These are phyloP conservation scores for Calephelis virginiensis DNA, from an alignment of 1,140 invertebrate species.

Conservation along the genomic window DNA sequence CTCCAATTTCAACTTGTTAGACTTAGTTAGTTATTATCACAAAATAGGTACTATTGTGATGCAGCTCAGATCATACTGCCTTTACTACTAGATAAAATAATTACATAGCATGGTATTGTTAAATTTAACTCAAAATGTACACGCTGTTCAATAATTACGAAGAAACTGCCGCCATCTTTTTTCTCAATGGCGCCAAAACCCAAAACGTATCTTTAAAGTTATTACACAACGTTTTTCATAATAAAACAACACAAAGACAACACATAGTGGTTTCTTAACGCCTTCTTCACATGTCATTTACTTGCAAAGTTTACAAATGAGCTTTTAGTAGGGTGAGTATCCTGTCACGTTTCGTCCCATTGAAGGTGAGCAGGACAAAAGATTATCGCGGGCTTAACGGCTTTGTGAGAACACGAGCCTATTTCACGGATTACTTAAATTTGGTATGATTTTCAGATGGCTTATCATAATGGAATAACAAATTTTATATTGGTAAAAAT, in stretches of 20 bases:
- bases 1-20: no score
- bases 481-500: no score
- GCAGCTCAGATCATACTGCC: no score
- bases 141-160: no score
- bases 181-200: no score
- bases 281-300: neutral
- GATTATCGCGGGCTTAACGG: neutral
- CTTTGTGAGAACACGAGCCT: neutral
- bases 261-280: neutral
- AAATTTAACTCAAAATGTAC: no score
- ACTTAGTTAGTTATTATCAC: no score
- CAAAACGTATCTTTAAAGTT: neutral
- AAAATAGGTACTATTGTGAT: no score
- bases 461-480: no score
- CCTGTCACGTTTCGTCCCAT: neutral
- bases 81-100: no score
- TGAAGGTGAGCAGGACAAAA: conserved; percentile 8
- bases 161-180: no score
- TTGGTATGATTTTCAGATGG: neutral
- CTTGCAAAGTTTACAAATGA: neutral
- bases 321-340: neutral
- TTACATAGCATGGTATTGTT: no score
- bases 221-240: neutral
- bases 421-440: conserved; percentile 6
- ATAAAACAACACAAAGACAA: neutral